Percentiles rank a stretch among this genome's conserved stretches.
Conservation (phyloP, 2,888 invertebrate genomes). For the Oscheius sp. region DNA sequence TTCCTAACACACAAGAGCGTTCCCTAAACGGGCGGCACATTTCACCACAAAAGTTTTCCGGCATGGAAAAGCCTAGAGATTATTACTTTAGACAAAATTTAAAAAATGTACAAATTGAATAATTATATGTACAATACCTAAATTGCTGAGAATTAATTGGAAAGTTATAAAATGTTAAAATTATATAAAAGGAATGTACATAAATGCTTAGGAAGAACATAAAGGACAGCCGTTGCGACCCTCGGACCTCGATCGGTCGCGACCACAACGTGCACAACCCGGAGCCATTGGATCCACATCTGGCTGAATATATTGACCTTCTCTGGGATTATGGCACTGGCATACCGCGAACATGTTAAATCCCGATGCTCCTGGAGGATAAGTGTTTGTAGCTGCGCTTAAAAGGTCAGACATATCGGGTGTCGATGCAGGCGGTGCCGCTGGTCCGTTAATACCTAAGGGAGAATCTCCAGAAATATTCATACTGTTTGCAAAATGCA, state of each 20-base stretch:
- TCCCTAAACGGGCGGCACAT: conserved; percentile 15
- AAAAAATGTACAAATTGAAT: conserved; percentile 29
- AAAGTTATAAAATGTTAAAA: conserved; percentile 15
- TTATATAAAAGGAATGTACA: conserved; percentile 15
- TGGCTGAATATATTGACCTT: conserved; percentile 11
- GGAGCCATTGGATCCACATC: conserved; percentile 39
- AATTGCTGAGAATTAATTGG: conserved; percentile 1
- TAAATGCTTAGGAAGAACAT: conserved; percentile 29
- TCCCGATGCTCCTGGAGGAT: conserved; percentile 37
- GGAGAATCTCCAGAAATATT: conserved; percentile 13
- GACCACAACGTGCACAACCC: conserved; percentile 59
- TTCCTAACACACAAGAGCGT: conserved; percentile 8
- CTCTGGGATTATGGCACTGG: neutral
- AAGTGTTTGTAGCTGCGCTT: conserved; percentile 42
- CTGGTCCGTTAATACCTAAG: conserved; percentile 28
- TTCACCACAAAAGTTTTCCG: conserved; percentile 10
- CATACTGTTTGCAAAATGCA: conserved; percentile 25
- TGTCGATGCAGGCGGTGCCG: conserved; percentile 32
- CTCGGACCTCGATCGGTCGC: conserved; percentile 50
- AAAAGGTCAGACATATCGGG: conserved; percentile 41
- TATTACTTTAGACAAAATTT: conserved; percentile 7
- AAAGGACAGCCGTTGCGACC: conserved; percentile 38
- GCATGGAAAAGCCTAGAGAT: conserved; percentile 25
- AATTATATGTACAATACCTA: conserved; percentile 22
- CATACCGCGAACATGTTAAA: conserved; percentile 54